Percentiles rank a stretch among this genome's conserved stretches.
Evolutionary conservation across 2,888 invertebrate species (phyloP).

Genomic region (Stenodema calcarata): DNA sequence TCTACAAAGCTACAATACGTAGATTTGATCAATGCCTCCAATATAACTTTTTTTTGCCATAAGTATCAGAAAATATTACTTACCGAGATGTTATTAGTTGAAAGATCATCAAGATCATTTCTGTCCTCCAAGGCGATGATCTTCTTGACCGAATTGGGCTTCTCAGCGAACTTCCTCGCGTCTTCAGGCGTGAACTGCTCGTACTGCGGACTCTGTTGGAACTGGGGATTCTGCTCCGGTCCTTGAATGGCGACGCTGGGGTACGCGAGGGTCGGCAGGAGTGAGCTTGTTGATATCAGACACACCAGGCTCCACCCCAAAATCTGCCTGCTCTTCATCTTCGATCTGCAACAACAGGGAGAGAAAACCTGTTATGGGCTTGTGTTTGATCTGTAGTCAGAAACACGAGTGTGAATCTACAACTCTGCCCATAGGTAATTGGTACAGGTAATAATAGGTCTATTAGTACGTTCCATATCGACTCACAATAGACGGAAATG

Average conservation of each 20-base stretch:
- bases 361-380: too few relatives aligned
- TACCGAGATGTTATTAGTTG: constrained; percentile 73
- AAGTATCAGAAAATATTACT: too few relatives aligned
- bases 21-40: too few relatives aligned
- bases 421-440: too few relatives aligned
- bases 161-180: constrained; percentile 85
- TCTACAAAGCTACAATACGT: too few relatives aligned
- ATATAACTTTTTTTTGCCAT: too few relatives aligned
- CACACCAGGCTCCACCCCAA: constrained; percentile 75
- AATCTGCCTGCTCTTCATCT: constrained; percentile 63
- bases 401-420: too few relatives aligned
- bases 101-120: constrained; percentile 79
- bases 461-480: too few relatives aligned
- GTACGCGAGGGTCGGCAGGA: constrained; percentile 68
- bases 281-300: constrained; percentile 71
- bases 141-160: constrained; percentile 88
- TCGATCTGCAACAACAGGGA: background rate
- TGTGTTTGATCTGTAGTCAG: too few relatives aligned
- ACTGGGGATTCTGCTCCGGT: constrained; percentile 19
- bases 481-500: too few relatives aligned
- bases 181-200: constrained; percentile 60
- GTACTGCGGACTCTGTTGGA: constrained; percentile 35
- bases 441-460: too few relatives aligned
- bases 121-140: constrained; percentile 63
- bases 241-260: constrained; percentile 51